Percentiles rank a stretch among this genome's conserved stretches.
Conservation (phyloP, 2,797 vertebrate species). For the Danionella dracula region DNA sequence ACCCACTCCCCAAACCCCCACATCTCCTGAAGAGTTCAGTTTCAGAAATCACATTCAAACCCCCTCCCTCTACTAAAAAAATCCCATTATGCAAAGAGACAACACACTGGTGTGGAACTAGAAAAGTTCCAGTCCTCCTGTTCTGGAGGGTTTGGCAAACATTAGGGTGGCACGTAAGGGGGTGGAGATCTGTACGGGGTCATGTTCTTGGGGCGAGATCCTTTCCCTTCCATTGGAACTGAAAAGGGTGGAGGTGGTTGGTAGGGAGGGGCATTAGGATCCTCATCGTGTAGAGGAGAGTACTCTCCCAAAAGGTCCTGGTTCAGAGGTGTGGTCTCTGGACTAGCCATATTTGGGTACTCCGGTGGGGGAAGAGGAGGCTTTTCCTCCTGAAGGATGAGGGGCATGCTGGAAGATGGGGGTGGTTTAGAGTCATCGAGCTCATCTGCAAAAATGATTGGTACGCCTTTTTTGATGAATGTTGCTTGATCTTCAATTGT, state of each 20-base stretch:
- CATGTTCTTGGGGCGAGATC: constrained; percentile 98
- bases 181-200: constrained; percentile 96
- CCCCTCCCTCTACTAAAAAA: constrained; percentile 50
- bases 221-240: constrained; percentile 93
- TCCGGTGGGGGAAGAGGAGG: constrained; percentile 91
- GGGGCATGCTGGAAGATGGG: constrained; percentile 91
- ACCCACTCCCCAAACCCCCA: constrained; percentile 45
- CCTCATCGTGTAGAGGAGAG: constrained; percentile 88
- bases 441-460: constrained; percentile 95
- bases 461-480: constrained; percentile 97
- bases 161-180: constrained; percentile 96
- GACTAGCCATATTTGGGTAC: constrained; percentile 89
- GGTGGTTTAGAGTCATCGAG: constrained; percentile 95
- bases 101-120: constrained; percentile 78
- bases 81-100: constrained; percentile 68
- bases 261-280: constrained; percentile 92
- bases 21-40: constrained; percentile 29
- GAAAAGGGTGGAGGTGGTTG: constrained; percentile 96
- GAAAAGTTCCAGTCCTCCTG: constrained; percentile 64
- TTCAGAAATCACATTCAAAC: constrained; percentile 40
- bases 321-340: constrained; percentile 90
- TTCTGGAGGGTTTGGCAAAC: constrained; percentile 57
- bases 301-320: constrained; percentile 92
- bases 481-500: constrained; percentile 98
- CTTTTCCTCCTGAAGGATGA: constrained; percentile 97